Conservation (phyloP, 2,888 invertebrate species). For the Leucophenga montana region DNA sequence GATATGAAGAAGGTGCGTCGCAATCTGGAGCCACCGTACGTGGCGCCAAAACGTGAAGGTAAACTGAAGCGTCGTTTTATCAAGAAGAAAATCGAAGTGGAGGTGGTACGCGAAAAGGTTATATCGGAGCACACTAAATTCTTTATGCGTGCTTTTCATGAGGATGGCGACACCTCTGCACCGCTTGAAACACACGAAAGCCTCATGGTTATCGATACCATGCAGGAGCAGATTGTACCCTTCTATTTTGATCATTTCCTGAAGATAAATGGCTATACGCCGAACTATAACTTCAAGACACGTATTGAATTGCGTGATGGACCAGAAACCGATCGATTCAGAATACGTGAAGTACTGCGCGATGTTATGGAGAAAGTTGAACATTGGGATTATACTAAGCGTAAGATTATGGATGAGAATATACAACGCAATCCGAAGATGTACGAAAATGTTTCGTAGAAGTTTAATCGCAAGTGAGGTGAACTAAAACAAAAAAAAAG, state of each 20-base stretch:
- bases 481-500: slow-evolving; percentile 31
- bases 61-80: slow-evolving; percentile 60
- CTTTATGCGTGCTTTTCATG: slow-evolving; percentile 68
- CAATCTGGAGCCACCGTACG: slow-evolving; percentile 67
- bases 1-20: slow-evolving; percentile 68
- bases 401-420: slow-evolving; percentile 68
- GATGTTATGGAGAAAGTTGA: slow-evolving; percentile 58
- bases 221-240: slow-evolving; percentile 69
- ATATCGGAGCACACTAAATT: slow-evolving; percentile 65
- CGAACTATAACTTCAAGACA: slow-evolving; percentile 71
- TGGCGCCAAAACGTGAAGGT: slow-evolving; percentile 55
- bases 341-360: slow-evolving; percentile 52
- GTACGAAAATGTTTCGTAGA: slow-evolving; percentile 63
- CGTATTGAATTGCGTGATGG: slow-evolving; percentile 69
- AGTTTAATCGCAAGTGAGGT: not conserved
- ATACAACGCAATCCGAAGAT: slow-evolving; percentile 68
- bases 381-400: slow-evolving; percentile 59
- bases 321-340: slow-evolving; percentile 59
- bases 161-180: slow-evolving; percentile 53
- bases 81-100: slow-evolving; percentile 48
- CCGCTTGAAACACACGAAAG: slow-evolving; percentile 52
- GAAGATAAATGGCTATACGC: slow-evolving; percentile 68
- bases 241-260: slow-evolving; percentile 72
- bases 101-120: slow-evolving; percentile 38
- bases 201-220: slow-evolving; percentile 56